Base-by-base conservation (phyloP, 1,140 invertebrate genomes). In the Penaeus vannamei region DNA sequence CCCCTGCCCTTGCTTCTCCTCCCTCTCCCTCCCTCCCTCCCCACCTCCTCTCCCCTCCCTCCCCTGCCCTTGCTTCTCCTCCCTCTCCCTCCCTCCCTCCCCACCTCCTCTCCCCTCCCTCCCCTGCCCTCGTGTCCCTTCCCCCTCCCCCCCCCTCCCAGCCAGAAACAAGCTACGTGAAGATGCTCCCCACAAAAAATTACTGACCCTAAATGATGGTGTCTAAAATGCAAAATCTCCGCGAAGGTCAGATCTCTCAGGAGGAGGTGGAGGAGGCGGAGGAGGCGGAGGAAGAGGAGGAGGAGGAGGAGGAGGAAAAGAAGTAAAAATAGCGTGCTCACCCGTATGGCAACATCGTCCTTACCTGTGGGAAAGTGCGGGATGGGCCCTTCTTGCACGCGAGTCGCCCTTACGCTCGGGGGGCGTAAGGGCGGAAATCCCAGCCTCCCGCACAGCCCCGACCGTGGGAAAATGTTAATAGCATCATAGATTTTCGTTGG, bases 341-440 rank as follows among this genome's bases (percentile, higher is more conserved):
- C 60, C 81, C 14, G 36, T 42, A 42, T 76, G 84, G 84, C 84
- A 85, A 85, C 64, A 85, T 22, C 32, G 64, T 4, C 84, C 64
- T 85, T 85, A 85, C 84, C 84, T 85, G 84, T 85, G 84, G 84
- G 84, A 85, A 85, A 85, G 84, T 85, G 84, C 72, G 84, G 84
- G 32, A 72, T 85, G 32, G 32, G 84, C 84, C 84, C 29, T 69
- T 72, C 29, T 85, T 29, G 19, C 26, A n/a, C n/a, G 19, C 64
- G 29, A 17, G 22, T 72, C 26, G 84, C 36, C 84, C 64, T 46
- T 85, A 29, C 12, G 84, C 14, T 17, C 42, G 32, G 84, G 64
- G 32, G 32, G 4, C 66, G 20, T 26, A 85, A 53, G 84, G 64
- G 32, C 42, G 19, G 17, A 23, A 46, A 23, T 72, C 20, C 29